Evolutionary conservation across 2,113 vertebrate species (phyloP).

Genomic region (Delphinapterus leucas): DNA sequence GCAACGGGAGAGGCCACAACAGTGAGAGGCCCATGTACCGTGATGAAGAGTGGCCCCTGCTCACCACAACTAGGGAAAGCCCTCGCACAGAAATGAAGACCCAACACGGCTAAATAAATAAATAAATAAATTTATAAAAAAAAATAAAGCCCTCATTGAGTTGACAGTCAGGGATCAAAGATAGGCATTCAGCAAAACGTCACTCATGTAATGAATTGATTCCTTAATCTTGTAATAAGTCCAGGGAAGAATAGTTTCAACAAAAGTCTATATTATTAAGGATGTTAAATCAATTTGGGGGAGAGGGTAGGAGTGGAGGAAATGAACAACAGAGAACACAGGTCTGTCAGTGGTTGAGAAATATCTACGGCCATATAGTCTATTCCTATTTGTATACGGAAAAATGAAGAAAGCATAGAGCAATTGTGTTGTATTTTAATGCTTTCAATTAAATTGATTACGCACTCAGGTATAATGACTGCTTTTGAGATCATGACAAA

Average conservation of each 20-base stretch:
- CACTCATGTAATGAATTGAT: accelerated
- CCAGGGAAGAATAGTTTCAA: background rate
- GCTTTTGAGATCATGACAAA: background rate
- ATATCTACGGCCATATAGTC: accelerated
- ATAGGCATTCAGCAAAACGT: background rate
- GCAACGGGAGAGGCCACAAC: too few species aligned
- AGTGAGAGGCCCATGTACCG: too few species aligned
- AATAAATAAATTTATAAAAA: background rate
- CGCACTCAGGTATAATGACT: too few species aligned
- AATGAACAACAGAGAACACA: background rate
- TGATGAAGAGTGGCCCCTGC: too few species aligned
- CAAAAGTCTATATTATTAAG: accelerated
- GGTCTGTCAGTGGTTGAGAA: background rate
- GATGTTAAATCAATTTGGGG: background rate
- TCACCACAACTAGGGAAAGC: too few species aligned
- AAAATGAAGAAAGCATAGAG: background rate
- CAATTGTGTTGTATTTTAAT: background rate
- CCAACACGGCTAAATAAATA: too few species aligned
- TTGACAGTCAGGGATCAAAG: background rate
- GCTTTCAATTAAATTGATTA: background rate
- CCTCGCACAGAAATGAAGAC: too few species aligned
- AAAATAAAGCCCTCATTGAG: background rate
- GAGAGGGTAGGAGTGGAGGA: background rate
- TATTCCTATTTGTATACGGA: too few species aligned
- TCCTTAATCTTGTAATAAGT: background rate